Evolutionary conservation across 2,888 invertebrate genomes (phyloP).

Genomic region (Acleris laterana): DNA sequence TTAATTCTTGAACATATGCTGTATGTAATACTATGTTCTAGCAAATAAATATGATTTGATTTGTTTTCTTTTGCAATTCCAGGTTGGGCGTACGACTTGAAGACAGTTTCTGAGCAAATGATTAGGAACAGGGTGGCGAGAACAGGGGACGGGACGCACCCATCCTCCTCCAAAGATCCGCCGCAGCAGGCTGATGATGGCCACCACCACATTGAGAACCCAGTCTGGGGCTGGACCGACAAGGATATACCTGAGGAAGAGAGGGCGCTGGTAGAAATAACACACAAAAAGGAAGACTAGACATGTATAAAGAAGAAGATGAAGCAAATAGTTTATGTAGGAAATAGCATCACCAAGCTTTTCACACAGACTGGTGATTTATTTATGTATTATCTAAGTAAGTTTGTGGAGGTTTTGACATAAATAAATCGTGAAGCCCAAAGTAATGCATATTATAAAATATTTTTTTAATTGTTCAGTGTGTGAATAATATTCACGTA

Average conservation of each 20-base stretch:
- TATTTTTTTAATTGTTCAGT: no score
- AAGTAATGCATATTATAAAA: no score
- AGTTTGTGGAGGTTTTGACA: no score
- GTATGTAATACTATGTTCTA: no score
- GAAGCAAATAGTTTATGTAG: no score
- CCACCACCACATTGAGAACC: constrained; percentile 80
- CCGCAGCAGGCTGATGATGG: constrained; percentile 56
- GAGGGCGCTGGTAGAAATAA: constrained; percentile 78
- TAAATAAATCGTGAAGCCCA: no score
- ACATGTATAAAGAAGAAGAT: background rate
- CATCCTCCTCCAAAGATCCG: constrained; percentile 52
- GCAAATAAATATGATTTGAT: no score
- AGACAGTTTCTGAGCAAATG: constrained; percentile 89
- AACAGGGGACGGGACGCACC: constrained; percentile 89
- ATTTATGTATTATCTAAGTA: background rate
- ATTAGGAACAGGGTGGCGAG: constrained; percentile 87
- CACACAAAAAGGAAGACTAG: constrained; percentile 54
- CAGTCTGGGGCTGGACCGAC: constrained; percentile 94
- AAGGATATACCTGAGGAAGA: constrained; percentile 89
- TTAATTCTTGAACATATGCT: no score
- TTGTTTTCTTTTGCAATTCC: constrained; percentile 47
- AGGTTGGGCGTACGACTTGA: constrained; percentile 94
- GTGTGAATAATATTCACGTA: no score
- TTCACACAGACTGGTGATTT: background rate
- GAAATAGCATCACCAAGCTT: no score